Evolutionary conservation across 2,797 vertebrate genomes (phyloP).

Genomic region (Darevskia mixta): DNA sequence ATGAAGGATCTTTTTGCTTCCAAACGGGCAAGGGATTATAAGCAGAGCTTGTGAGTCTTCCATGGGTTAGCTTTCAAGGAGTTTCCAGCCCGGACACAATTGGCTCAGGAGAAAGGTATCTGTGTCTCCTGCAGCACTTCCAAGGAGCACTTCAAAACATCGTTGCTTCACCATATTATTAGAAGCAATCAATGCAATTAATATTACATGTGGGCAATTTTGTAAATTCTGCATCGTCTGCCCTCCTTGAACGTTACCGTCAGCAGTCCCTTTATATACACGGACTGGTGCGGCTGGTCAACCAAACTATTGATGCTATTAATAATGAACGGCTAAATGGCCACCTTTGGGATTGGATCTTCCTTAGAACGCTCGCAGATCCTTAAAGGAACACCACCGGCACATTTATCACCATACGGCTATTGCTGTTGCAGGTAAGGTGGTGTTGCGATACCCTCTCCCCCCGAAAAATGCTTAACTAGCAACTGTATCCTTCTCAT

Average conservation of each 20-base stretch:
- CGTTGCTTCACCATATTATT: conserved; percentile 74
- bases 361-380: conserved; percentile 72
- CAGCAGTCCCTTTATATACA: conserved; percentile 71
- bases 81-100: conserved; percentile 37
- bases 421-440: conserved; percentile 64
- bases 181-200: conserved; percentile 81
- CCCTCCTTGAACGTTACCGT: conserved; percentile 59
- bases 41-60: conserved; percentile 7
- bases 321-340: conserved; percentile 79
- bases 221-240: conserved; percentile 68
- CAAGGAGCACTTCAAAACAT: conserved; percentile 52
- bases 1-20: conserved; percentile 37
- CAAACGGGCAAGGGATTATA: conserved; percentile 25
- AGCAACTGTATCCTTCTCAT: conserved; percentile 35
- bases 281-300: conserved; percentile 78
- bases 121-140: conserved; percentile 43
- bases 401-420: conserved; percentile 75
- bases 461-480: conserved; percentile 40
- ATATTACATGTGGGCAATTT: conserved; percentile 78
- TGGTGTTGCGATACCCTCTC: conserved; percentile 65
- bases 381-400: conserved; percentile 81
- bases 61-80: conserved; percentile 38
- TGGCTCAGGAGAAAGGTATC: conserved; percentile 37
- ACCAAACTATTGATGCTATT: conserved; percentile 78
- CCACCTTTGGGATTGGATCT: conserved; percentile 79